A percentile compares a stretch with the other conserved stretches of the same genome.
Evolutionary conservation across 2,888 invertebrate genomes (phyloP).

Genomic region (Caradrina kadenii): DNA sequence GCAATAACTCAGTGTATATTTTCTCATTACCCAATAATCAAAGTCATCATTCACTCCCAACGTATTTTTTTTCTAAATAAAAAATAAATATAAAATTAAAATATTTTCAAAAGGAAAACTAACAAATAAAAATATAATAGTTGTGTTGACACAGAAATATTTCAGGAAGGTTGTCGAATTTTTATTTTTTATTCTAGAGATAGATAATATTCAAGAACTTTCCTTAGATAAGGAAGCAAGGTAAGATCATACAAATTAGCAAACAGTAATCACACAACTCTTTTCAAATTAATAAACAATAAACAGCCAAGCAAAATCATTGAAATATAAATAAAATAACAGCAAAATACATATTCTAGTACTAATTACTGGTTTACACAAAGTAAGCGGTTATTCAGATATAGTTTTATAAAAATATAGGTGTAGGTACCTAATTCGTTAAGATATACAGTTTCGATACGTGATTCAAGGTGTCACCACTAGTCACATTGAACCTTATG

Average conservation of each 20-base stretch:
- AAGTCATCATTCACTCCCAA: background rate
- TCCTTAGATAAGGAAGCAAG: background rate
- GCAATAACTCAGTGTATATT: slow-evolving; percentile 31
- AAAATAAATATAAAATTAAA: background rate
- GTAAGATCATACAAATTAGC: background rate
- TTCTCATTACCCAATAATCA: slow-evolving; percentile 14
- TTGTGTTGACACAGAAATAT: background rate
- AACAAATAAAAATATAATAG: background rate
- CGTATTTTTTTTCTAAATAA: background rate
- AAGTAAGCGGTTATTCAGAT: slow-evolving; percentile 41
- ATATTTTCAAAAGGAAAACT: background rate
- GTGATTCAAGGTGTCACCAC: slow-evolving; percentile 13
- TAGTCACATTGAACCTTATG: slow-evolving; percentile 26
- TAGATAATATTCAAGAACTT: background rate
- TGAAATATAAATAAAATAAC: background rate
- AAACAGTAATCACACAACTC: background rate
- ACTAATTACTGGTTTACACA: slow-evolving; percentile 5
- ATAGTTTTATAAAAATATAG: slow-evolving; percentile 54
- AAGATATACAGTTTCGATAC: slow-evolving; percentile 32
- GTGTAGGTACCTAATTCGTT: slow-evolving; percentile 34
- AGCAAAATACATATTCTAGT: background rate
- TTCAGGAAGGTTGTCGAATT: background rate
- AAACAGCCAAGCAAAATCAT: slow-evolving; percentile 16
- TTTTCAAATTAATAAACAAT: background rate
- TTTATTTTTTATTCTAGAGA: too few relatives aligned